Evolutionary conservation across 2,888 invertebrate species (phyloP), one percentile per base, ranked within the genome.

Genomic region (Drosophila paramelanica): DNA sequence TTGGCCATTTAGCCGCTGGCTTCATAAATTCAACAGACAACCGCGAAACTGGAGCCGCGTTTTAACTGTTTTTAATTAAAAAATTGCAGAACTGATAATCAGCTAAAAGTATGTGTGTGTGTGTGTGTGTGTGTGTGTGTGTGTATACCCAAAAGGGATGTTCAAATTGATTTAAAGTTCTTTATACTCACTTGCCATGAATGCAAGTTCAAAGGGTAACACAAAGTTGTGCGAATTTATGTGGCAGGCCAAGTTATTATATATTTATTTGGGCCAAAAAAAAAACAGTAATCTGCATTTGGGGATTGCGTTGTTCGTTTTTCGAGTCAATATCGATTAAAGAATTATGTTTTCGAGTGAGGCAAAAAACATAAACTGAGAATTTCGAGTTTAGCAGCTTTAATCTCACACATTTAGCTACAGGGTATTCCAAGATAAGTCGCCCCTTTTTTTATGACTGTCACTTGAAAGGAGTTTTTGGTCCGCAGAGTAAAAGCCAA

Each of bases 21-120:
- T 71, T 68, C 72, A 76, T 78, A 87, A 71, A 78, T 85, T 81
- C 72, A 14, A 51, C 70, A 71, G 76, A 79, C 83, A 82, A 67
- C 65, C 51, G 78, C 72, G 58, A 59, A 50, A 43, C 51, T 78
- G 75, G 80, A 73, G 80, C 80, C 74, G 61, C 53, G 53, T 74
- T 77, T 80, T 71, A 82, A 85, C 79, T 65, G 72, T 71, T 87
- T 87, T 88, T 85, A 85, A 85, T 85, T 85, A 88, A 79, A 80
- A 85, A 73, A 66, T 33, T 31, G 11, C 51, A 58, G 53, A 53
- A 55, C 59, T 79, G 60, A 72, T 68, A 72, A 72, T 72, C 55
- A 58, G 41, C 33, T 61, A 25, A 25, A 41, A 31, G 36, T 13
- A 13, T 36, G 36, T 33, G 49, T 33, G 45, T 57, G 55, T 25